Evolutionary conservation across 2,888 invertebrate species (phyloP).

Genomic region (Altica lythri): DNA sequence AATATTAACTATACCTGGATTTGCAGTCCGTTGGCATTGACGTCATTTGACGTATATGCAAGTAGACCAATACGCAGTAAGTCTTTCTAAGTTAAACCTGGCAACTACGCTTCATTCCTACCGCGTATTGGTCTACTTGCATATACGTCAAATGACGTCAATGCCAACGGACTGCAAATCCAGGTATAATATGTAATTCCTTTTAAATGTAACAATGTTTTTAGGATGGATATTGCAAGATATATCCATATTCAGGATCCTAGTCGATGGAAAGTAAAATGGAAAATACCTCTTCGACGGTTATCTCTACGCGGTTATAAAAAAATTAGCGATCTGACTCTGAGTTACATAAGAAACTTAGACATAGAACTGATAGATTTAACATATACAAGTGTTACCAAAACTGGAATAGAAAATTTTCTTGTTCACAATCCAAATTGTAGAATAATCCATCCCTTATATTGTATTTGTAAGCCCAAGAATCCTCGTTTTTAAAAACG

Average conservation of each 20-base stretch:
- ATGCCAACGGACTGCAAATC: too few species aligned
- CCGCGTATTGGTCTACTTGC: too few species aligned
- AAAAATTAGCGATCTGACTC: slow-evolving; percentile 45
- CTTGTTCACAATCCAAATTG: slow-evolving; percentile 65
- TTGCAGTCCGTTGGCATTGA: too few species aligned
- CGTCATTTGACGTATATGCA: too few species aligned
- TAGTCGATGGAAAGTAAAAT: slow-evolving; percentile 13
- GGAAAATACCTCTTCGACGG: slow-evolving; percentile 37
- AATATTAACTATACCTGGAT: too few species aligned
- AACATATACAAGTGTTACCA: slow-evolving; percentile 68
- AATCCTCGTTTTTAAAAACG: slow-evolving; percentile 34
- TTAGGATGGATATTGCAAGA: slow-evolving; percentile 12
- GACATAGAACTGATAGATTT: slow-evolving; percentile 64
- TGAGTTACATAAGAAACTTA: slow-evolving; percentile 44
- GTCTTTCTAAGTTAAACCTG: too few species aligned
- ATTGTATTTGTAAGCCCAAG: slow-evolving; percentile 48
- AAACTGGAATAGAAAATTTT: slow-evolving; percentile 65
- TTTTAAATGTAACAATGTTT: too few species aligned
- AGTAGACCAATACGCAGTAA: too few species aligned
- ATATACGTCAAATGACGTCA: too few species aligned
- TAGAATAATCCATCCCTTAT: slow-evolving; percentile 56
- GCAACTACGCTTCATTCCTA: too few species aligned
- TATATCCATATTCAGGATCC: slow-evolving; percentile 7
- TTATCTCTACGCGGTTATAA: slow-evolving; percentile 50
- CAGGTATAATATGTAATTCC: too few species aligned